A percentile compares a stretch with the other conserved stretches of the same genome.
Evolutionary conservation across 2,113 vertebrate species (phyloP).

Genomic region (Laticauda colubrina): DNA sequence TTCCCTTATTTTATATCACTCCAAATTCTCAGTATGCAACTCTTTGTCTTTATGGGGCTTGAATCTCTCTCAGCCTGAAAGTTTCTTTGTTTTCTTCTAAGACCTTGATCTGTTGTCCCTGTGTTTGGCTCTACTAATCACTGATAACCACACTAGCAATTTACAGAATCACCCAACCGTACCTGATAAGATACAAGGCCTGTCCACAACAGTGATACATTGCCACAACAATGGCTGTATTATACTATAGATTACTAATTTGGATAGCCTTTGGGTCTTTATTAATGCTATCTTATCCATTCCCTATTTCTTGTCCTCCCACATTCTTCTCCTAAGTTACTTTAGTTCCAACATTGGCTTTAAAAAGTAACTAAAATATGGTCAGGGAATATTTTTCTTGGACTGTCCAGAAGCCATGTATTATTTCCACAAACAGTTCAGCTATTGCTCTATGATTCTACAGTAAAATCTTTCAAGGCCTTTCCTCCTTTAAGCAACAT

Average conservation of each 20-base stretch:
- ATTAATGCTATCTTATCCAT: neutral
- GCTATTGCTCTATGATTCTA: neutral
- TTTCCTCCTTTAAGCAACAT: neutral
- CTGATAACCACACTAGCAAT: neutral
- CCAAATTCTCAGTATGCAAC: neutral
- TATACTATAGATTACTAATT: neutral
- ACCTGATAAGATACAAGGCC: neutral
- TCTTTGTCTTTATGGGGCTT: neutral
- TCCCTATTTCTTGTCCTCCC: neutral
- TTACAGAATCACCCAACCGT: neutral
- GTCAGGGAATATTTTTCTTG: neutral
- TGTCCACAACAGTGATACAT: neutral
- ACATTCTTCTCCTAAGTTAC: neutral
- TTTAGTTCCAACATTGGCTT: neutral
- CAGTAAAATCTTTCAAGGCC: neutral
- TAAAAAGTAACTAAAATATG: neutral
- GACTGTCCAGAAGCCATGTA: neutral
- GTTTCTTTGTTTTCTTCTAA: neutral
- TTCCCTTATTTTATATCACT: neutral
- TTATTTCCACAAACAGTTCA: neutral
- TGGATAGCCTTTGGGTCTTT: neutral
- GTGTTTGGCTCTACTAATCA: neutral
- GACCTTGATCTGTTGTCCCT: neutral
- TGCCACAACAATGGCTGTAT: neutral
- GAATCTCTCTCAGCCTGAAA: neutral